Conservation (phyloP, 2,797 vertebrate species). For the Enteromius thamalakanensis region DNA sequence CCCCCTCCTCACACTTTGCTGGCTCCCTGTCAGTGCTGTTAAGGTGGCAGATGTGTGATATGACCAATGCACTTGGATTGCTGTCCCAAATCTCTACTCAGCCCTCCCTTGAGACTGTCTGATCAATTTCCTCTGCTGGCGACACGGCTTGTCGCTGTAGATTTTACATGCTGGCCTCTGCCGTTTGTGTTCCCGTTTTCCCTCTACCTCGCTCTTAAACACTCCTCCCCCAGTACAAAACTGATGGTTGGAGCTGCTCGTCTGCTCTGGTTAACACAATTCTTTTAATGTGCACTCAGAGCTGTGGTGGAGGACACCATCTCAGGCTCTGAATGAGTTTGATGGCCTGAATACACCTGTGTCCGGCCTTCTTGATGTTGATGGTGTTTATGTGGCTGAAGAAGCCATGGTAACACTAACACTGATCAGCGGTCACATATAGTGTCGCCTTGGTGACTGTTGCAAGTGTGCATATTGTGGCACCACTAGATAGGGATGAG, state of each 20-base stretch:
- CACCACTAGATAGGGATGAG: slow-evolving; percentile 43
- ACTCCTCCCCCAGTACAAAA: slow-evolving; percentile 53
- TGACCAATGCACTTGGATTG: slow-evolving; percentile 98
- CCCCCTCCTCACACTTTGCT: slow-evolving; percentile 70
- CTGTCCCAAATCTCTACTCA: slow-evolving; percentile 92
- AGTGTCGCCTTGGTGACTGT: slow-evolving; percentile 81
- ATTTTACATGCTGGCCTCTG: slow-evolving; percentile 91
- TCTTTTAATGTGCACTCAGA: slow-evolving; percentile 70
- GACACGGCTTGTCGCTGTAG: slow-evolving; percentile 90
- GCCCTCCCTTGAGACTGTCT: slow-evolving; percentile 94
- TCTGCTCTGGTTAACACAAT: slow-evolving; percentile 49
- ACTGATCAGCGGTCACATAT: slow-evolving; percentile 82
- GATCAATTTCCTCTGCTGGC: slow-evolving; percentile 92
- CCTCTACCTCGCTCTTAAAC: slow-evolving; percentile 48
- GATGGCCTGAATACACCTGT: slow-evolving; percentile 83
- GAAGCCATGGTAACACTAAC: slow-evolving; percentile 86
- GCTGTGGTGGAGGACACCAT: slow-evolving; percentile 38
- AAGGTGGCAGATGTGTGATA: slow-evolving; percentile 91
- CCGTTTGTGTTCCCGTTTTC: slow-evolving; percentile 78
- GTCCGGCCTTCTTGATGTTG: slow-evolving; percentile 76
- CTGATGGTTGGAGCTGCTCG: slow-evolving; percentile 20
- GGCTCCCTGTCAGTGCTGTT: slow-evolving; percentile 88
- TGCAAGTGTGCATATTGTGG: slow-evolving; percentile 80
- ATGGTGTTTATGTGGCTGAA: slow-evolving; percentile 73
- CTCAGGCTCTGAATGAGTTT: slow-evolving; percentile 52